phyloP scores from a whole-genome alignment of 2,113 vertebrate species.

The Aepyceros melampus region DNA sequence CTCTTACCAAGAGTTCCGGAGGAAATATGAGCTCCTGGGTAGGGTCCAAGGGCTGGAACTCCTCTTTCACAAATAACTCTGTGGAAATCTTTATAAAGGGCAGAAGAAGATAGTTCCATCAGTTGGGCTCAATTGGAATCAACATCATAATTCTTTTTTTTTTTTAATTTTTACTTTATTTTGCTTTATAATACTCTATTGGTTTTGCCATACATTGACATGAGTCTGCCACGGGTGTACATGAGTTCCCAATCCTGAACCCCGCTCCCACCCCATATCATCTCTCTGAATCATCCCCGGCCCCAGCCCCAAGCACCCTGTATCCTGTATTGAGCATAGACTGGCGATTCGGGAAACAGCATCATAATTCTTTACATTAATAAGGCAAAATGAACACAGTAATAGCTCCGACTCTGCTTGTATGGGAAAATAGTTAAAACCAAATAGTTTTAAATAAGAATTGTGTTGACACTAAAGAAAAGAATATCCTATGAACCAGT shows the following conservation, averaged over 20 bases:
- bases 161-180: no score
- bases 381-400: not conserved
- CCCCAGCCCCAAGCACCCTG: no score
- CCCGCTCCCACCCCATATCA: no score
- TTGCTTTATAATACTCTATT: no score
- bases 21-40: constrained; percentile 92
- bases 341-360: no score
- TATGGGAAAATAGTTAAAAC: not conserved
- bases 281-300: no score
- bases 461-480: not conserved
- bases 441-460: not conserved
- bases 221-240: no score
- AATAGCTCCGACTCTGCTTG: not conserved
- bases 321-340: no score
- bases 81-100: constrained; percentile 62
- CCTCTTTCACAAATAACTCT: constrained; percentile 77
- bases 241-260: no score
- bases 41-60: constrained; percentile 82
- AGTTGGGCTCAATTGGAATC: not conserved
- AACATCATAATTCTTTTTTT: not conserved
- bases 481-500: not conserved
- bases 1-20: constrained; percentile 86
- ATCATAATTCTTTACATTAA: not conserved
- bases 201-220: no score
- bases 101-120: not conserved